phyloP scores from a whole-genome alignment of 2,888 invertebrate genomes.

The Cheilosia scutellata region DNA sequence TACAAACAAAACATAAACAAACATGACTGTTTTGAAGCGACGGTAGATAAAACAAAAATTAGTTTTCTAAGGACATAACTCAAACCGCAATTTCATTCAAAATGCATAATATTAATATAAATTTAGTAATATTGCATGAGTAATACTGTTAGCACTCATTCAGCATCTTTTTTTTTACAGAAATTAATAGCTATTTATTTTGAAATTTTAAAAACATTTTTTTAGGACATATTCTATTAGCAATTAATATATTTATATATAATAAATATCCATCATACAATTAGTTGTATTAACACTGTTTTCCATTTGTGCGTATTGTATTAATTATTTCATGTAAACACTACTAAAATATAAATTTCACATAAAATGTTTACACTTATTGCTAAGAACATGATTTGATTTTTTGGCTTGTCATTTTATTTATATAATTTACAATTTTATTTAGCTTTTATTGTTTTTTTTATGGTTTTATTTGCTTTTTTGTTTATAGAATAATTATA shows the following conservation, averaged over 20 bases:
- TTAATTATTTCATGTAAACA: constrained; percentile 66
- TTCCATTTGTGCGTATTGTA: constrained; percentile 68
- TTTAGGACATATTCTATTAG: not conserved
- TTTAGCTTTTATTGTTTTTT: constrained; percentile 28
- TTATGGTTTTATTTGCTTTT: constrained; percentile 32
- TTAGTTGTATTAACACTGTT: constrained; percentile 54
- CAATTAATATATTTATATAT: constrained; percentile 29
- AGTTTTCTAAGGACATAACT: no score
- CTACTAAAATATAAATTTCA: constrained; percentile 65
- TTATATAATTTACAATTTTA: constrained; percentile 33
- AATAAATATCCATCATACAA: constrained; percentile 29
- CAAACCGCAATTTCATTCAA: no score
- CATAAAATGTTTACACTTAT: constrained; percentile 62
- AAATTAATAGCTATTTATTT: not conserved
- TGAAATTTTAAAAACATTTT: constrained; percentile 8
- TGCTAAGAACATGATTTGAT: constrained; percentile 52
- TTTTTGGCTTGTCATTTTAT: not conserved
- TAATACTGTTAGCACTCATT: constrained; percentile 4
- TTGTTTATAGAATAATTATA: constrained; percentile 54
- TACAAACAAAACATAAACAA: no score
- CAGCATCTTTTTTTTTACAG: not conserved
- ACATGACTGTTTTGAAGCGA: no score
- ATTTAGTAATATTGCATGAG: constrained; percentile 17
- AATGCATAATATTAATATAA: no score
- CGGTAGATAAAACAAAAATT: no score